Base-by-base conservation (phyloP, 92 coral and sea anemone species). In the Pocillopora grandis region DNA sequence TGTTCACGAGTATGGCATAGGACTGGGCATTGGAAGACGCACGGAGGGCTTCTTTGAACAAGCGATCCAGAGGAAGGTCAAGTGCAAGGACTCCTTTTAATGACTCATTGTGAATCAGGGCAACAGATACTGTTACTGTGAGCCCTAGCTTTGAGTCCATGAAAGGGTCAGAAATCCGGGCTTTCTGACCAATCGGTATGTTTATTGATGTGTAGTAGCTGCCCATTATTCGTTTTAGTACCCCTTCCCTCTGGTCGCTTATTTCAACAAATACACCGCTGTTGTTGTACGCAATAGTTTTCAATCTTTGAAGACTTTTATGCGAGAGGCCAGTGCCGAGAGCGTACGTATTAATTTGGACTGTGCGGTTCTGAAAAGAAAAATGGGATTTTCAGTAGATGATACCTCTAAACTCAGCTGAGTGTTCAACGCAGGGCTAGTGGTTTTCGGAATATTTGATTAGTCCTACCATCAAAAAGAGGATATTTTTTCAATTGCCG, bases 301-400 rank as follows among this genome's bases (percentile, higher is more conserved):
- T 58, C 21, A 92, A 82, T 77, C 89, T 77, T 58, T 42, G 75
- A 56, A 67, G 79, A 78, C 84, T 65, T 42, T 37, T 69, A 21
- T n/a, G 2, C 27, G 52, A 49, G 61, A 92, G 72, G 55, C 85
- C 76, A 13, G 48, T 31, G 33, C 96, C 96, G 21, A 92, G 88
- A 52, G 92, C 96, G 85, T 92, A 92, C 12, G 93, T 85, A 77
- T 90, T 84, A 61, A 92, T 82, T 49, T 81, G 90, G 35, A 89
- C 92, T 17, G 88, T 61, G 52, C 66, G 21, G 80, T 78, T 84
- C 93, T 90, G 19, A 75, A 36, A 71, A 20, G 64, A 33, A 35
- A 75, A 42, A 42, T 42, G 8, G 52, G 4, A 42, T 42, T 42
- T 42, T 3, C 4, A 7, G 4, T 42, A 42, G 52, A 42, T 42